A percentile compares a stretch with the other conserved stretches of the same genome.
Evolutionary conservation across 2,797 vertebrate genomes (phyloP).

Genomic region (Lophius americanus): DNA sequence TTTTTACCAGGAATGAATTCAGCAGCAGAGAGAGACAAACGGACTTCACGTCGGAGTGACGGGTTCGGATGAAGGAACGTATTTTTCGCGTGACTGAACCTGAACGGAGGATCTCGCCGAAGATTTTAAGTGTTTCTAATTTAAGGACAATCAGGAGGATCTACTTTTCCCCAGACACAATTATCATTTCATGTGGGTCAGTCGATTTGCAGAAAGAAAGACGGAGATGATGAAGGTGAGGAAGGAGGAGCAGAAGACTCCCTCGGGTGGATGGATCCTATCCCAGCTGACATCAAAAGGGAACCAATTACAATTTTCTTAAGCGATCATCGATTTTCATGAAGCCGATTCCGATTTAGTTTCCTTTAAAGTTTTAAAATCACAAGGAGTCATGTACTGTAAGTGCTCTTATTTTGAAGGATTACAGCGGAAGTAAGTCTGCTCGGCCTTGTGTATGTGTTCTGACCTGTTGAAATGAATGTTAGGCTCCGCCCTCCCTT

Average conservation of each 20-base stretch:
- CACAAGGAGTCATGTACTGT: too few relatives aligned
- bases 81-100: conserved; percentile 43
- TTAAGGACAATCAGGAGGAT: conserved; percentile 32
- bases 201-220: conserved; percentile 57
- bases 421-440: too few relatives aligned
- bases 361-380: too few relatives aligned
- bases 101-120: conserved; percentile 33
- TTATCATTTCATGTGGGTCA: conserved; percentile 61
- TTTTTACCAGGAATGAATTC: conserved; percentile 3
- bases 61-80: conserved; percentile 29
- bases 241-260: conserved; percentile 41
- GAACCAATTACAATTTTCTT: too few relatives aligned
- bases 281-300: too few relatives aligned
- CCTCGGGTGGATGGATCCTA: too few relatives aligned
- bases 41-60: neutral
- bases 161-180: conserved; percentile 25
- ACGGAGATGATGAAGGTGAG: conserved; percentile 5
- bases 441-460: too few relatives aligned
- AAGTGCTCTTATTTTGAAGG: too few relatives aligned
- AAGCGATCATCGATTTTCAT: too few relatives aligned
- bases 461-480: too few relatives aligned
- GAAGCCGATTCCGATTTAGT: too few relatives aligned
- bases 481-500: too few relatives aligned
- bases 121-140: conserved; percentile 47
- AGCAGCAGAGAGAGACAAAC: conserved; percentile 20